Conservation (phyloP, 2,888 invertebrate genomes). For the Himalopsyche kuldschensis region DNA sequence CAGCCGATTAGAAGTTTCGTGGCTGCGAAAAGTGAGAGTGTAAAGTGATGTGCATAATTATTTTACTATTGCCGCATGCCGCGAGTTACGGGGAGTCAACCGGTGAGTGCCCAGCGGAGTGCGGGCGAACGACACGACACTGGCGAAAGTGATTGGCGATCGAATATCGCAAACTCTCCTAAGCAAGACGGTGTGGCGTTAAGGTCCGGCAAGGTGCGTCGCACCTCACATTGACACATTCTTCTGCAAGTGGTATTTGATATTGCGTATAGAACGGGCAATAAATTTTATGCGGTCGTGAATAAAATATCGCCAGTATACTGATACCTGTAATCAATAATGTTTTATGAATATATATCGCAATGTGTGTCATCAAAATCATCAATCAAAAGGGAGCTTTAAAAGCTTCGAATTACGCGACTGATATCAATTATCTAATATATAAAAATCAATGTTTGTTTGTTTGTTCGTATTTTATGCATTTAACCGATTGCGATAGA, state of each 20-base stretch:
- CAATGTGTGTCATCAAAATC: too few relatives aligned
- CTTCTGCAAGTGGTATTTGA: background rate
- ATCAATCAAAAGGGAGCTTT: too few relatives aligned
- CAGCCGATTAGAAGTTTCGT: background rate
- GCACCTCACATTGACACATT: background rate
- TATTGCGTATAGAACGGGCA: background rate
- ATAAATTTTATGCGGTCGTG: background rate
- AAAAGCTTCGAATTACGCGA: too few relatives aligned
- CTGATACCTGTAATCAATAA: too few relatives aligned
- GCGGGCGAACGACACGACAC: conserved; percentile 11
- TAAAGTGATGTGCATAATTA: background rate
- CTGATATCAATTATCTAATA: too few relatives aligned
- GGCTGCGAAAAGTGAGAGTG: background rate
- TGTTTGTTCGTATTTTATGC: too few relatives aligned
- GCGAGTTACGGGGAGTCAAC: background rate
- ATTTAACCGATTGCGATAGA: too few relatives aligned
- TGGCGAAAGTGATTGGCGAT: conserved; percentile 24
- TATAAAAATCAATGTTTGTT: too few relatives aligned
- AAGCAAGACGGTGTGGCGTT: background rate
- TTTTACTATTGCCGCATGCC: background rate
- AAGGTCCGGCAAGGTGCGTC: background rate
- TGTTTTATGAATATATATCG: too few relatives aligned
- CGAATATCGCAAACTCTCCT: background rate
- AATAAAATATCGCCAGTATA: too few relatives aligned
- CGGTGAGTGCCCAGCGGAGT: background rate